Conservation (phyloP, 2,797 vertebrate species). For the Tapirus indicus region DNA sequence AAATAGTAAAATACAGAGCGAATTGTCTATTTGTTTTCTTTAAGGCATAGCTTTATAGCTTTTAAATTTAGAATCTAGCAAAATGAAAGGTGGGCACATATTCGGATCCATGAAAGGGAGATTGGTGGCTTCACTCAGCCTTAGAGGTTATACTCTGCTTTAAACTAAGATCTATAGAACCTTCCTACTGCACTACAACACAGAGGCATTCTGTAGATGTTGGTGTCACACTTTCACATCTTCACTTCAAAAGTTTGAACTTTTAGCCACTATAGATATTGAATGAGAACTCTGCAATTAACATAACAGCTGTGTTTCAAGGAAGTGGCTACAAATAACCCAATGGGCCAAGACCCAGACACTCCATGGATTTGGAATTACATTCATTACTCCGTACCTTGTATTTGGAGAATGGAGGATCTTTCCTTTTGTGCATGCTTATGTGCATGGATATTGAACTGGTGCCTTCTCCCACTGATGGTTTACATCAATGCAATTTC, state of each 20-base stretch:
- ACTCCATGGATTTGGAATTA: background rate
- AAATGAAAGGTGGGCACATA: background rate
- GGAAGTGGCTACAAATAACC: background rate
- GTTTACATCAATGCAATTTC: background rate
- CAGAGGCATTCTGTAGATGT: background rate
- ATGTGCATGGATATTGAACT: background rate
- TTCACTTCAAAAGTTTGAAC: background rate
- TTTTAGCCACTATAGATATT: background rate
- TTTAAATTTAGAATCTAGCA: constrained; percentile 40
- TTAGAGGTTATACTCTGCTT: background rate
- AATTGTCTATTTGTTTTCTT: background rate
- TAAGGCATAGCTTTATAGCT: background rate
- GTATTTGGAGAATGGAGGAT: background rate
- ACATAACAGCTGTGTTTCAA: background rate
- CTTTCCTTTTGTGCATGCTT: background rate
- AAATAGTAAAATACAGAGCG: constrained; percentile 37
- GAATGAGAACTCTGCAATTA: background rate
- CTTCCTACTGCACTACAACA: background rate
- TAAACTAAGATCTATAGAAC: background rate
- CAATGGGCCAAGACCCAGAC: background rate
- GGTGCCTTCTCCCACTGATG: background rate
- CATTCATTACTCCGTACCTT: background rate
- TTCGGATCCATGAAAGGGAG: background rate
- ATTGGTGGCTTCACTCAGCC: background rate
- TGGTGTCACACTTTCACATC: background rate